Base-by-base conservation (phyloP, 2,113 vertebrate genomes). In the Monopterus albus region DNA sequence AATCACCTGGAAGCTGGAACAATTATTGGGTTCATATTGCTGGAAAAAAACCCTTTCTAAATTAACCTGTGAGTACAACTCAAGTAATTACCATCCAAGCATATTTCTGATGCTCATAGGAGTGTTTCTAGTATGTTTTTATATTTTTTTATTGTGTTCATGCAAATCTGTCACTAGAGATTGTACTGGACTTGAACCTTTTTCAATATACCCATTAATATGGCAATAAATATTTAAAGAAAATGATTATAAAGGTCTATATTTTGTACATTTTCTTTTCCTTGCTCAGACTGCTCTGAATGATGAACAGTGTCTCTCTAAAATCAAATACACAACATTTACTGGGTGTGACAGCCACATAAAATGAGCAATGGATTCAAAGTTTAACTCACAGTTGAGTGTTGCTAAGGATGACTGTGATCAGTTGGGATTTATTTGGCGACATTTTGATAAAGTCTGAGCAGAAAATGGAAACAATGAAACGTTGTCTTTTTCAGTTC, bases 1-100 rank as follows among this genome's bases (percentile, higher is more conserved):
- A 91, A 87, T 64, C 64, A 39, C 58, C 46, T 85, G 81, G 75
- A 81, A 61, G 61, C 77, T 63, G 83, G 83, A 88, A 77, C 75
- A 79, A 78, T 69, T 60, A 84, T 83, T 79, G 66, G 62, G 60
- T 70, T 74, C 78, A 85, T 89, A 86, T 75, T 6, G 17, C 73
- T 55, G 63, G 70, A 66, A 63, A 50, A 61, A 51, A 47, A 68
- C 47, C 15, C 25, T 40, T 60, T 50, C 28, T 75, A 78, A 74
- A 79, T 86, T 79, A 82, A 79, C 25, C 40, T 45, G 36, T 72
- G 78, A 81, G 82, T 58, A 31, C 21, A 15, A 66, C 39, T 81
- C 64, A 69, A 77, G 67, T 68, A 49, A 60, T 40, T 45, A 56
- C 51, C 66, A 81, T 87, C 82, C 84, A 84, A 79, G 72, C 66